Conservation (phyloP, 2,888 invertebrate genomes). For the Resseliella maxima region DNA sequence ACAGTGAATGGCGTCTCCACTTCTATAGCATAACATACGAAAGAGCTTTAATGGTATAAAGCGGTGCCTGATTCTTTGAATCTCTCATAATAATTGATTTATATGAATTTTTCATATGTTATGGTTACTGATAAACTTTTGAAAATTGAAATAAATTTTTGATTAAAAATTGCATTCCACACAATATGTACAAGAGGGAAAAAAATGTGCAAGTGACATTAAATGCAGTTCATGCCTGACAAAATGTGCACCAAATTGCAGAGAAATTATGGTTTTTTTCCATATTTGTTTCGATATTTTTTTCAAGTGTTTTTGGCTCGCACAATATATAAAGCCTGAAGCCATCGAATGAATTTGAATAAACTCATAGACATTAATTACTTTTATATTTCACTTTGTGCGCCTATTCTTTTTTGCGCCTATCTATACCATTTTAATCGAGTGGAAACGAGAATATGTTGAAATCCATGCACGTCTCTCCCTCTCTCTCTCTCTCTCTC, state of each 20-base stretch:
- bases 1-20: too few relatives aligned
- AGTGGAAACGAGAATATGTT: constrained; percentile 31
- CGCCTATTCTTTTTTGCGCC: neutral
- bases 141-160: constrained; percentile 3
- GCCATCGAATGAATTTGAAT: neutral
- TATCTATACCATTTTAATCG: constrained; percentile 7
- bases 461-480: constrained; percentile 37
- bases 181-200: neutral
- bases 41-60: too few relatives aligned
- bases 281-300: neutral
- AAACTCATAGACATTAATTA: constrained; percentile 13
- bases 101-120: too few relatives aligned
- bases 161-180: neutral
- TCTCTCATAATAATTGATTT: too few relatives aligned
- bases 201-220: too few relatives aligned
- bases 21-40: too few relatives aligned
- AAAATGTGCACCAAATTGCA: too few relatives aligned
- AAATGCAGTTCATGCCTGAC: too few relatives aligned
- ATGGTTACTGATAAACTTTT: neutral
- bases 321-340: neutral
- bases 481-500: too few relatives aligned
- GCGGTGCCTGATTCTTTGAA: too few relatives aligned
- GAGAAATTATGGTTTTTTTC: too few relatives aligned
- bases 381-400: neutral
- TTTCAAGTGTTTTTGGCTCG: neutral